These are phyloP conservation scores for Cheilosia grossa DNA, from an alignment of 2,888 invertebrate genomes.

Conservation along the genomic window DNA sequence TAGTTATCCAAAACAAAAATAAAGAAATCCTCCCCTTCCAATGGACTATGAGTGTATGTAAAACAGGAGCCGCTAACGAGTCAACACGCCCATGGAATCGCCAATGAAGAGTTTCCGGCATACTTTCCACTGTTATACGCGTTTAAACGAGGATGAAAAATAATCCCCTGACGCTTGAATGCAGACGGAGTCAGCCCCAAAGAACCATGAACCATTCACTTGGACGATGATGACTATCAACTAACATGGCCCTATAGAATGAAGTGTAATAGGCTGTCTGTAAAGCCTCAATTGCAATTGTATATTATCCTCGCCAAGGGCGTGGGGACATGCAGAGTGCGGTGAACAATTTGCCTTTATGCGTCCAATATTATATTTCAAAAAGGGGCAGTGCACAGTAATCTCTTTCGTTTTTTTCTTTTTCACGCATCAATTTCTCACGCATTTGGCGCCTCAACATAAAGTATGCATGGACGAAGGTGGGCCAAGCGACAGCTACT, in stretches of 20 bases:
- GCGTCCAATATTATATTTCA: constrained; percentile 62
- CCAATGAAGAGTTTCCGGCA: constrained; percentile 73
- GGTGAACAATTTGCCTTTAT: constrained; percentile 16
- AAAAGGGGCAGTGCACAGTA: constrained; percentile 34
- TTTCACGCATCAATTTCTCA: constrained; percentile 69
- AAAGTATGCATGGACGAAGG: background rate
- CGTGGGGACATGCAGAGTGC: background rate
- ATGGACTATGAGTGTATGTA: constrained; percentile 11
- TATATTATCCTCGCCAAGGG: constrained; percentile 42
- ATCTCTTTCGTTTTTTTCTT: constrained; percentile 11
- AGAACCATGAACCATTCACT: constrained; percentile 26
- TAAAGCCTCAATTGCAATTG: constrained; percentile 56
- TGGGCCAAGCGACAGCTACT: background rate
- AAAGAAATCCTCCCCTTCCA: constrained; percentile 39
- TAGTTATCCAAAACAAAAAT: background rate
- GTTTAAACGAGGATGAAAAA: constrained; percentile 68
- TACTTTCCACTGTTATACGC: constrained; percentile 28
- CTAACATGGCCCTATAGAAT: constrained; percentile 14
- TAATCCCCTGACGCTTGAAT: constrained; percentile 65
- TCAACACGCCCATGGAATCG: constrained; percentile 67
- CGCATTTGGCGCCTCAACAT: constrained; percentile 68
- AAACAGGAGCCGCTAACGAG: constrained; percentile 67
- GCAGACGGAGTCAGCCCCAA: constrained; percentile 34
- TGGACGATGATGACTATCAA: background rate
- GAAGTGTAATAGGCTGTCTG: constrained; percentile 38